Evolutionary conservation across 2,113 vertebrate species (phyloP).

Genomic region (Empidonax traillii): DNA sequence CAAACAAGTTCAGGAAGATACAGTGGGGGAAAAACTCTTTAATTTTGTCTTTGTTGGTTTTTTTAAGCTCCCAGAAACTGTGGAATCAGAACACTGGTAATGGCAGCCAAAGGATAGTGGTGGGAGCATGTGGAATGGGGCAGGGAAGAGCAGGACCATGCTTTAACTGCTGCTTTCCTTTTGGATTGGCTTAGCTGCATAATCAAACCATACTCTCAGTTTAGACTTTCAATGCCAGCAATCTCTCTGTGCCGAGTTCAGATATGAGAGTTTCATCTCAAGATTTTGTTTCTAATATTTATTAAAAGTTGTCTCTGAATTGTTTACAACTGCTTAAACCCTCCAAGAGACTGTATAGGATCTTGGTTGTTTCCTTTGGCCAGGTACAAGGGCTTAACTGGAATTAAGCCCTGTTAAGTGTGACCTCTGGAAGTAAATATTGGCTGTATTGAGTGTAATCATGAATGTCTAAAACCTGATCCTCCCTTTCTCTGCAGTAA

Average conservation of each 20-base stretch:
- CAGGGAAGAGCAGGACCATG: not conserved
- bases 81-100: not conserved
- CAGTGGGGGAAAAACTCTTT: not conserved
- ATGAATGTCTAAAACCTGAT: not conserved
- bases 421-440: slow-evolving; percentile 24
- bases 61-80: not conserved
- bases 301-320: not conserved
- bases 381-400: not conserved
- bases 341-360: not conserved
- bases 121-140: not conserved
- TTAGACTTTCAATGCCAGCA: not conserved
- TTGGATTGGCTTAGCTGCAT: not conserved
- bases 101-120: not conserved
- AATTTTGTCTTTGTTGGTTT: not conserved
- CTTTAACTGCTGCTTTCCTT: not conserved
- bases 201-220: not conserved
- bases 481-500: not conserved
- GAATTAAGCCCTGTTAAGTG: not conserved
- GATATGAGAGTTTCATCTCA: not conserved
- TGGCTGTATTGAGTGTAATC: not conserved
- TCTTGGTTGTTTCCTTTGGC: not conserved
- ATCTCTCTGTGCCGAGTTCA: not conserved
- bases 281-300: not conserved
- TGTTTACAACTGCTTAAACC: not conserved
- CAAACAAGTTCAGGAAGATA: not conserved